Conservation (phyloP, 2,888 invertebrate genomes). For the Drosophila greeni region DNA sequence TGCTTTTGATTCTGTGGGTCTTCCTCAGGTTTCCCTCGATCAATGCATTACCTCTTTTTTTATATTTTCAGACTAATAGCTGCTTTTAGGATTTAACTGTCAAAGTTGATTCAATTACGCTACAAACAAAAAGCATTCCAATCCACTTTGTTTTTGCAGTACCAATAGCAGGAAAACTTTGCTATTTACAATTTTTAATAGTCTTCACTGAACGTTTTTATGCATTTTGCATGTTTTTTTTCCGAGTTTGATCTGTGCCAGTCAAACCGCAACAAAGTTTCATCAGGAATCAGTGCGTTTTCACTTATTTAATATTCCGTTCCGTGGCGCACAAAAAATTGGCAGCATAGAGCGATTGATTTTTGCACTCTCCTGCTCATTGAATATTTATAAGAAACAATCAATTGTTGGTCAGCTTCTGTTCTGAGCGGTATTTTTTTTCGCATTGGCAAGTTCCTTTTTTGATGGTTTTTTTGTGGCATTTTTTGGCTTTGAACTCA, state of each 20-base stretch:
- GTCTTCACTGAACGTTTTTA: constrained; percentile 19
- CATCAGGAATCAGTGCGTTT: constrained; percentile 35
- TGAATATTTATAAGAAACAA: constrained; percentile 45
- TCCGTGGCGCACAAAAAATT: constrained; percentile 21
- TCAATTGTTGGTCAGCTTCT: constrained; percentile 42
- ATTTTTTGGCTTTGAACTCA: constrained; percentile 25
- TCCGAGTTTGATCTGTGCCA: constrained; percentile 30
- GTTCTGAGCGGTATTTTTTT: constrained; percentile 28
- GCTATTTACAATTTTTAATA: constrained; percentile 28
- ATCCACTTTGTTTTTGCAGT: constrained; percentile 1
- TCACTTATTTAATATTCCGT: constrained; percentile 38
- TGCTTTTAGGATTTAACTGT: constrained; percentile 4
- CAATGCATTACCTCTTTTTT: not conserved
- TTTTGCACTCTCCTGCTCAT: constrained; percentile 28
- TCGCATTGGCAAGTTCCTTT: constrained; percentile 3
- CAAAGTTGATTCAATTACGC: constrained; percentile 20
- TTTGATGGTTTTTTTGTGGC: not conserved
- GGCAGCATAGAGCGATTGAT: constrained; percentile 36
- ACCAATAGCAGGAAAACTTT: not conserved
- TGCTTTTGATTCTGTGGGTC: not conserved
- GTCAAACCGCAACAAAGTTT: constrained; percentile 38
- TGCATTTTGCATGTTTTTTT: constrained; percentile 30
- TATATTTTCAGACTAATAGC: not conserved
- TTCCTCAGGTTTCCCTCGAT: not conserved
- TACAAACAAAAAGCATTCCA: constrained; percentile 1